These are phyloP conservation scores for Poecilus cupreus DNA, from an alignment of 2,888 invertebrate genomes.

Conservation along the genomic window DNA sequence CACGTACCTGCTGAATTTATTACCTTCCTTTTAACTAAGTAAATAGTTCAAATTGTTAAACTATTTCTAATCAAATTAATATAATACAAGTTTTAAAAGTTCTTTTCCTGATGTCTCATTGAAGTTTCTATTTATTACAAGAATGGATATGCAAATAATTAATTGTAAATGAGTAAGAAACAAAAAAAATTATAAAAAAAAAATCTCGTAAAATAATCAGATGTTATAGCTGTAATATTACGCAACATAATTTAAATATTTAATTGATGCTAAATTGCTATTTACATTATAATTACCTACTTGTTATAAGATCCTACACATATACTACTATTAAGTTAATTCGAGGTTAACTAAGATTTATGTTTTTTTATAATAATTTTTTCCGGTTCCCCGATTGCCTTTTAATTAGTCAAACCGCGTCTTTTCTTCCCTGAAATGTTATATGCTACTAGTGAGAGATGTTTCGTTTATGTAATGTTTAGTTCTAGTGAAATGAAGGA, in stretches of 20 bases:
- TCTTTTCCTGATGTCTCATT: neutral
- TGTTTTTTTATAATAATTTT: neutral
- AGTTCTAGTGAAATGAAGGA: no score
- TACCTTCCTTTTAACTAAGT: no score
- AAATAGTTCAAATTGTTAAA: no score
- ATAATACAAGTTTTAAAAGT: neutral
- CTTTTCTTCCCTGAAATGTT: no score
- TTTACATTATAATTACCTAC: constrained; percentile 8
- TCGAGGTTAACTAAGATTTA: neutral
- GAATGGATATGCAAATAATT: no score
- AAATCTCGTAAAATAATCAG: neutral
- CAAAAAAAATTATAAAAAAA: no score
- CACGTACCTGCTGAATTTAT: neutral
- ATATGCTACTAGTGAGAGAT: no score
- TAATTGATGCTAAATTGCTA: neutral
- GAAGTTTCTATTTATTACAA: neutral
- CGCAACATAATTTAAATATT: neutral
- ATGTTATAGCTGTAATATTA: neutral
- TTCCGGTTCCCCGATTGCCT: neutral
- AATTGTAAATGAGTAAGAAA: neutral
- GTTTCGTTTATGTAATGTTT: no score
- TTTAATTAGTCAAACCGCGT: neutral
- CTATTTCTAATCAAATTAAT: no score
- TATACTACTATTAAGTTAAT: neutral
- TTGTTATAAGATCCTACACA: neutral